Percentiles rank a stretch among this genome's conserved stretches.
phyloP scores from a whole-genome alignment of 2,113 vertebrate genomes.

The Rana temporaria region DNA sequence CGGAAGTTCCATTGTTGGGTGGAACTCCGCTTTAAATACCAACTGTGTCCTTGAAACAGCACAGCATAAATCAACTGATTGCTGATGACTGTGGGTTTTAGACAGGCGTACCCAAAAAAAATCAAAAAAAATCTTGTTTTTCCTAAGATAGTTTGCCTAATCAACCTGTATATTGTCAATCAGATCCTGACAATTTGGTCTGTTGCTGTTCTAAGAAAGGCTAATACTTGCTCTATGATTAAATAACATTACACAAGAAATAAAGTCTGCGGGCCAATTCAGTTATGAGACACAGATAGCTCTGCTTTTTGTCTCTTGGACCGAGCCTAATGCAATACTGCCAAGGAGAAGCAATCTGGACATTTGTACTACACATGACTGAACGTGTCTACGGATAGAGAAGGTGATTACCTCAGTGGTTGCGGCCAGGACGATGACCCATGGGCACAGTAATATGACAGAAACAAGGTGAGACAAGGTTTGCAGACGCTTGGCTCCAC shows the following conservation, averaged over 20 bases:
- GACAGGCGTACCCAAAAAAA: too few species aligned
- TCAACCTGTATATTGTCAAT: too few species aligned
- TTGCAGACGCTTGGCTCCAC: conserved; percentile 92
- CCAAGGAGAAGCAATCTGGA: not conserved
- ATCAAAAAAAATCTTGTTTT: too few species aligned
- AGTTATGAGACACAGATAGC: not conserved
- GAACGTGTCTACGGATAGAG: not conserved
- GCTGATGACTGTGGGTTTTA: too few species aligned
- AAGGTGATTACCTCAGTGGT: conserved; percentile 87
- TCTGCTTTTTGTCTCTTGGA: not conserved
- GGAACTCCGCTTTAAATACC: too few species aligned
- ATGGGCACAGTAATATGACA: conserved; percentile 85
- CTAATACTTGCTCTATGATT: too few species aligned
- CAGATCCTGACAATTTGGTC: too few species aligned
- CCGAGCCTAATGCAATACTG: conserved; percentile 9
- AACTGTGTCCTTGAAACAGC: too few species aligned
- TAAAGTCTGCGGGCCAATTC: not conserved
- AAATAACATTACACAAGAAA: not conserved
- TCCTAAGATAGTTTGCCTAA: too few species aligned
- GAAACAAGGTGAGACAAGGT: conserved; percentile 92
- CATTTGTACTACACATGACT: not conserved
- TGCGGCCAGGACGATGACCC: conserved; percentile 89
- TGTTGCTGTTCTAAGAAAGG: too few species aligned
- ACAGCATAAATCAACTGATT: too few species aligned
- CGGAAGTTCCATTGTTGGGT: too few species aligned